These are phyloP conservation scores for Caenorhabditis brenneri DNA, from an alignment of 1,140 invertebrate species.

Conservation along the genomic window DNA sequence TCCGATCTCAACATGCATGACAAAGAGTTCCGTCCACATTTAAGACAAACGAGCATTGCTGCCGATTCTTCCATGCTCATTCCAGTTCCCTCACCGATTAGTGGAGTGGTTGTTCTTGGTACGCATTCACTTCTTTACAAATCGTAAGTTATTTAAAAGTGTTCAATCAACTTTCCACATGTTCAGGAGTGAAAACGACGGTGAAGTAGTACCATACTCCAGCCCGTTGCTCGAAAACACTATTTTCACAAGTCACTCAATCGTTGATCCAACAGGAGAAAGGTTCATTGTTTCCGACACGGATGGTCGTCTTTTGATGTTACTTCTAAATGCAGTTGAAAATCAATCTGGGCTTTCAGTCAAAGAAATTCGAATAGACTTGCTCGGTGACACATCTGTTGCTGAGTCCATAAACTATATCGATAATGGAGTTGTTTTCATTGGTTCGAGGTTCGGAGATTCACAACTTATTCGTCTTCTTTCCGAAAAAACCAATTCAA, in stretches of 20 bases:
- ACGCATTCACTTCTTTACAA: slow-evolving; percentile 97
- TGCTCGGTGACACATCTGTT: slow-evolving; percentile 85
- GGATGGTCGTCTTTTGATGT: slow-evolving; percentile 91
- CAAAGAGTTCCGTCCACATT: slow-evolving; percentile 83
- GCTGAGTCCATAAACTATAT: slow-evolving; percentile 98
- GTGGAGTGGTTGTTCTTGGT: slow-evolving; percentile 93
- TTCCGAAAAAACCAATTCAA: too few relatives aligned
- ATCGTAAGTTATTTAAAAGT: slow-evolving; percentile 76
- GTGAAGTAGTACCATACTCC: background rate
- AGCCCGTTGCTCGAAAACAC: background rate
- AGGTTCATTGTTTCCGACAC: slow-evolving; percentile 92
- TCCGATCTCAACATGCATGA: slow-evolving; percentile 91
- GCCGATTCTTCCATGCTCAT: slow-evolving; percentile 83
- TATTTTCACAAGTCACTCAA: background rate
- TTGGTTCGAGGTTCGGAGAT: slow-evolving; percentile 93
- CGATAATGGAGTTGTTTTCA: slow-evolving; percentile 96
- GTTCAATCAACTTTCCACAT: background rate
- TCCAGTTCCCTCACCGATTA: slow-evolving; percentile 85
- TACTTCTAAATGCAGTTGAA: slow-evolving; percentile 87
- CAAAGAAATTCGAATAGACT: slow-evolving; percentile 79
- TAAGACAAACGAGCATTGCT: slow-evolving; percentile 7
- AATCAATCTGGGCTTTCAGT: slow-evolving; percentile 82
- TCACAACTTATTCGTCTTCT: slow-evolving; percentile 93
- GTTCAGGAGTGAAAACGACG: background rate
- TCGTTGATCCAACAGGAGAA: slow-evolving; percentile 7